Evolutionary conservation across 1,140 invertebrate genomes (phyloP).

Genomic region (Caerostris darwini): DNA sequence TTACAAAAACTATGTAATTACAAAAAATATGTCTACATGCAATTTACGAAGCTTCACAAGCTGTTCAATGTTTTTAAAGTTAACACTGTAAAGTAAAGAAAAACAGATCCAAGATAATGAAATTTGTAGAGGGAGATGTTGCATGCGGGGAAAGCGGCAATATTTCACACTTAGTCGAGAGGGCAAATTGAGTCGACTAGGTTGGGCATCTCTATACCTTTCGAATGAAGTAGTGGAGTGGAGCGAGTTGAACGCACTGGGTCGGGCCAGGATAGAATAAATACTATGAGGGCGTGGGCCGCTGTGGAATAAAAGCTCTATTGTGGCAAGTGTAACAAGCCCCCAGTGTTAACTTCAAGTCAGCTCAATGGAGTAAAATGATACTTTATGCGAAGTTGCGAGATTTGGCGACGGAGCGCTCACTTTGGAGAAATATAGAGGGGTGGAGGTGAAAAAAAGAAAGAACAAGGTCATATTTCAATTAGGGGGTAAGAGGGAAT

Average conservation of each 20-base stretch:
- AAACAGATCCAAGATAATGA: background rate
- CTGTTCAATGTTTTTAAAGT: no score
- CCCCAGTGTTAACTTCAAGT: constrained; percentile 8
- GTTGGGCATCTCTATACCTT: background rate
- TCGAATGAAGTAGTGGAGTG: background rate
- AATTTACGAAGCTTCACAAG: no score
- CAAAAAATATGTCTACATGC: no score
- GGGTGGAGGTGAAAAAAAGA: background rate
- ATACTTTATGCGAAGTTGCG: background rate
- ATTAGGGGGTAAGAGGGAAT: no score
- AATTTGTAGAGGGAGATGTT: background rate
- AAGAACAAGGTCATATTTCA: background rate
- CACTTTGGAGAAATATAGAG: background rate
- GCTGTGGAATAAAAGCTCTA: constrained; percentile 54
- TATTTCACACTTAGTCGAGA: constrained; percentile 1
- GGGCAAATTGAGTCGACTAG: background rate
- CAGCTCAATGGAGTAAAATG: background rate
- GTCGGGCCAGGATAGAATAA: background rate
- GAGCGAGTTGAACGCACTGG: constrained; percentile 53
- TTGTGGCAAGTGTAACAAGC: constrained; percentile 28
- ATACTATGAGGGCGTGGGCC: constrained; percentile 40
- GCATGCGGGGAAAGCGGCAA: background rate
- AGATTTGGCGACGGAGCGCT: constrained; percentile 41
- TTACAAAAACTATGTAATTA: no score
- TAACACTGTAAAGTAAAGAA: no score